Evolutionary conservation across 2,113 vertebrate species (phyloP), one percentile per base, ranked within the genome.

Genomic region (Bufo gargarizans): DNA sequence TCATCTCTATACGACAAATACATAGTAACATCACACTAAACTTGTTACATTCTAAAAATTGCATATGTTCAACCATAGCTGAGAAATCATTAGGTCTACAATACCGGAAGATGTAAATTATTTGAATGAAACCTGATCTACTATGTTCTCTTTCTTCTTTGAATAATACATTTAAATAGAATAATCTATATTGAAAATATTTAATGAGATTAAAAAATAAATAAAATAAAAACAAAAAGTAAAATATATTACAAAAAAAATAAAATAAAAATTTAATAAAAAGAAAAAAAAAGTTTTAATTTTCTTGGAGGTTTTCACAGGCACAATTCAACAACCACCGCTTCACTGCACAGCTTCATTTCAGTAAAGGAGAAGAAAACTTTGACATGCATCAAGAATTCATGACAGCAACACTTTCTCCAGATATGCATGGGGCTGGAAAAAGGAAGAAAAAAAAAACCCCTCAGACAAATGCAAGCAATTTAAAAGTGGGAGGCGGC

Each of bases 401-500:
- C 16, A 19, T 53, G 80, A 49, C 56, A 14, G 69, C 77, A 7
- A 3, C 1, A 49, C 49, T 22, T 47, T 10, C 0, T 6, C 22
- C 76, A 59, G 82, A 82, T 90, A 20, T 13, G 76, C 56, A 50
- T 47, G 20, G 20, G 43, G 76, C 69, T 87, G 87, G 22, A 83
- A 77, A 33, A 33, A 33, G 1, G 0, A 33, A 33, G 0, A 33
- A 33, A 33, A 33, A 33, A 50, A 86, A 80, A 89, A 8, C 6
- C 17, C 86, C 89, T 82, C 1, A 7, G 85, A 89, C 91, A 86
- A 92, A 89, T 91, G 92, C 91, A 90, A 88, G 87, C 86, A 71
- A 82, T 87, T 88, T 91, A 89, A 33, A 90, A 90, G 91, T 86
- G 91, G 81, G 89, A 89, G 91, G 91, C 87, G 89, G 90, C 89